Evolutionary conservation across 2,797 vertebrate genomes (phyloP), one percentile per base, ranked within the genome.

Genomic region (Enteromius radiatus): DNA sequence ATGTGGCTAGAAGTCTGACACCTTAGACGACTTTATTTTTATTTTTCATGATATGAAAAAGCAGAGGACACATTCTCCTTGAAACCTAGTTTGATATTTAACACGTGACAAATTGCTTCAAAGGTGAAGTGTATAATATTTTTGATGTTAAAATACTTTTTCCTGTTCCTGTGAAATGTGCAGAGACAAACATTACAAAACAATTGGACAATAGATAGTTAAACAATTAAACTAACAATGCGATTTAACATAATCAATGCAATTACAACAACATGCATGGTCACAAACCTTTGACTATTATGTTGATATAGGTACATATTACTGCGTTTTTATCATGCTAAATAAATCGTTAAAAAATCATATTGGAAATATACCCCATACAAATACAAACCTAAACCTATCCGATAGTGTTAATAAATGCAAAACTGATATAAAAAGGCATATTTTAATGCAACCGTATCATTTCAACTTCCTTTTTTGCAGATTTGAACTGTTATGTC

Each of bases 1-100:
- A 83, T 47, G 36, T 76, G 41, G 9, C n/a, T 59, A n/a, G 15
- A 77, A 69, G 26, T 77, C 69, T 77, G 74, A 76, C 81, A 83
- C 52, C 52, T 70, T 69, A 61, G 64, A 77, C 52, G 61, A 59
- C 64, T 76, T 68, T 65, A 67, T 76, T 69, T 54, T 49, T 28
- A 33, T 49, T 65, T 47, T 65, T 31, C 17, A 41, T 5, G 63
- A 49, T 63, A 77, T 21, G 81, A 54, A 83, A 54, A 83, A 31
- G 74, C 52, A 36, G 64, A 76, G 36, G 74, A 70, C 64, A 77
- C 28, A 47, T 61, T 45, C 74, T 56, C 49, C 81, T 68, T 82
- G 73, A 68, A 76, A 69, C 43, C 19, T 41, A 56, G 23, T 43
- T 68, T 45, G 61, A 56, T 75, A 45, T 76, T 45, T 45, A 19